Conservation (phyloP, 2,797 vertebrate species). For the Gambelia wislizenii region DNA sequence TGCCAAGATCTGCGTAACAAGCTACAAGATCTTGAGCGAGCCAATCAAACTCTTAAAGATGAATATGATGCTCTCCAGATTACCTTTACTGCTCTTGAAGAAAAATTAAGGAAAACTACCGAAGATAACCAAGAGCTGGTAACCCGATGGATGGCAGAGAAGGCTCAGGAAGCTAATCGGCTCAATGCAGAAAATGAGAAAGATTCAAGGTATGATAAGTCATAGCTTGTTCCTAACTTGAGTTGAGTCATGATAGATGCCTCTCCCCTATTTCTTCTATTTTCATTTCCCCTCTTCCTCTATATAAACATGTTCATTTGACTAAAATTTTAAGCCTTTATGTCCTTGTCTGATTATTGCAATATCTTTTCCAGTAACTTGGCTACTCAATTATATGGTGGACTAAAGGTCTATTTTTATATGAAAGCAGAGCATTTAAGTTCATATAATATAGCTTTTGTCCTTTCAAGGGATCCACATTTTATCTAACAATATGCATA, state of each 20-base stretch:
- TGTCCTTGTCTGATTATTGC: neutral
- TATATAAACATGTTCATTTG: neutral
- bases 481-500: neutral
- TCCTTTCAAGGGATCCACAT: neutral
- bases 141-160: slow-evolving; percentile 98
- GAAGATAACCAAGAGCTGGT: slow-evolving; percentile 98
- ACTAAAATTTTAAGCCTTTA: neutral
- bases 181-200: slow-evolving; percentile 98
- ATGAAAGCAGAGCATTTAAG: neutral
- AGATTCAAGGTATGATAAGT: slow-evolving; percentile 85
- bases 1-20: slow-evolving; percentile 87
- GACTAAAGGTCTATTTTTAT: neutral
- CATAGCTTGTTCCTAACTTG: neutral
- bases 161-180: slow-evolving; percentile 94
- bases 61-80: slow-evolving; percentile 98
- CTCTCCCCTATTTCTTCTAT: neutral
- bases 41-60: slow-evolving; percentile 96
- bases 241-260: neutral
- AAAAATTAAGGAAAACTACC: slow-evolving; percentile 92
- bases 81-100: slow-evolving; percentile 95
- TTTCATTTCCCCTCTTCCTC: neutral
- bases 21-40: slow-evolving; percentile 92
- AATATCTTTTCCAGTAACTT: neutral
- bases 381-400: neutral
- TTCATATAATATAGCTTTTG: neutral